These are phyloP conservation scores for Planiliza haematocheilus DNA, from an alignment of 2,113 vertebrate genomes.

Conservation along the genomic window DNA sequence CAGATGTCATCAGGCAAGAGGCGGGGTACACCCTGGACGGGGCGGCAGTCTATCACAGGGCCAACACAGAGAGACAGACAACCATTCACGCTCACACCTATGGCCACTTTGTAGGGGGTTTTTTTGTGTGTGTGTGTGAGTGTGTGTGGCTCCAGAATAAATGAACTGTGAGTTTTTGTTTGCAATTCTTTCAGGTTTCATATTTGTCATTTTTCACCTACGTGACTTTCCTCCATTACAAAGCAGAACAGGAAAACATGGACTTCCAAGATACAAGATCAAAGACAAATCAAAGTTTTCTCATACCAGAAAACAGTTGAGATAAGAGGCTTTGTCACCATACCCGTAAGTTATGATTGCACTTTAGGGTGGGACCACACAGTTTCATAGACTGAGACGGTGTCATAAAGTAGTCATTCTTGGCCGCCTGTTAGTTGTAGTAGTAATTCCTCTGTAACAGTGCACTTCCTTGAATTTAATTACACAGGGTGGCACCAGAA, in stretches of 20 bases:
- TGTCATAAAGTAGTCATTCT: constrained; percentile 5
- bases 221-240: not conserved
- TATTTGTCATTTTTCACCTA: no score
- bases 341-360: constrained; percentile 5
- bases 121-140: no score
- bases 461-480: not conserved
- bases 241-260: not conserved
- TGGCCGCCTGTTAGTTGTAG: no score
- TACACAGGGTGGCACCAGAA: not conserved
- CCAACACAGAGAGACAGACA: no score
- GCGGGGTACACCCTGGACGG: no score
- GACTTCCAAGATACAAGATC: not conserved
- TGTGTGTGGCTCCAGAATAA: no score
- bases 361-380: not conserved
- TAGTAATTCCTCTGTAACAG: not conserved
- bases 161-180: no score
- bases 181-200: no score
- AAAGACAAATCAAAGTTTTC: not conserved
- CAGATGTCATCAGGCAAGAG: no score
- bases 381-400: not conserved
- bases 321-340: not conserved
- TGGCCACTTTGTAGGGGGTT: no score
- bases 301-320: not conserved
- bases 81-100: no score
- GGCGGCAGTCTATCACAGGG: no score